A percentile compares a stretch with the other conserved stretches of the same genome.
Conservation (phyloP, 2,797 vertebrate species). For the Coilia nasus region DNA sequence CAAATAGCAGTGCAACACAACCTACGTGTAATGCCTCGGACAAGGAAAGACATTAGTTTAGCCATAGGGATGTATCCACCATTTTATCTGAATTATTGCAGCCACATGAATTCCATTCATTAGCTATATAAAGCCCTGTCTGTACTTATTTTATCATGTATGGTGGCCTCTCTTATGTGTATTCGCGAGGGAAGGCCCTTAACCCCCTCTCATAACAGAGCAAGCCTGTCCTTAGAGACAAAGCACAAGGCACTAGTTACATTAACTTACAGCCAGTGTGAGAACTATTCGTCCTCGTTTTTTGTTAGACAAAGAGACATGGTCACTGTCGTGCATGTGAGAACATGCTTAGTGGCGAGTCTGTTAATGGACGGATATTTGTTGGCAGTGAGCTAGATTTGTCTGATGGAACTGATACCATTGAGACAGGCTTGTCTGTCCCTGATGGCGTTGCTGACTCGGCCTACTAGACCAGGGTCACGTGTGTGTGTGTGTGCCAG, state of each 20-base stretch:
- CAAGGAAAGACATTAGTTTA: not conserved
- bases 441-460: not conserved
- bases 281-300: not conserved
- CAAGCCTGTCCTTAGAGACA: slow-evolving; percentile 55
- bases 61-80: not conserved
- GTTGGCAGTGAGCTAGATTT: not conserved
- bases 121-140: not conserved
- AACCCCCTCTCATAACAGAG: slow-evolving; percentile 49
- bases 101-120: not conserved
- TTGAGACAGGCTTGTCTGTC: not conserved
- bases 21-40: not conserved
- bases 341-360: not conserved
- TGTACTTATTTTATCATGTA: not conserved
- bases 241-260: slow-evolving; percentile 58
- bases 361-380: slow-evolving; percentile 4
- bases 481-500: not conserved
- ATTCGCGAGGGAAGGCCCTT: slow-evolving; percentile 33
- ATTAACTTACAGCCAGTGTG: slow-evolving; percentile 35
- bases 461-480: not conserved
- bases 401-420: slow-evolving; percentile 13
- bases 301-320: slow-evolving; percentile 22
- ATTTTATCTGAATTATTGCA: not conserved
- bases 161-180: slow-evolving; percentile 8
- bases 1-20: not conserved
- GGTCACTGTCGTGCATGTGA: slow-evolving; percentile 3